Base-by-base conservation (phyloP, 2,113 vertebrate genomes). In the Entosphenus tridentatus region DNA sequence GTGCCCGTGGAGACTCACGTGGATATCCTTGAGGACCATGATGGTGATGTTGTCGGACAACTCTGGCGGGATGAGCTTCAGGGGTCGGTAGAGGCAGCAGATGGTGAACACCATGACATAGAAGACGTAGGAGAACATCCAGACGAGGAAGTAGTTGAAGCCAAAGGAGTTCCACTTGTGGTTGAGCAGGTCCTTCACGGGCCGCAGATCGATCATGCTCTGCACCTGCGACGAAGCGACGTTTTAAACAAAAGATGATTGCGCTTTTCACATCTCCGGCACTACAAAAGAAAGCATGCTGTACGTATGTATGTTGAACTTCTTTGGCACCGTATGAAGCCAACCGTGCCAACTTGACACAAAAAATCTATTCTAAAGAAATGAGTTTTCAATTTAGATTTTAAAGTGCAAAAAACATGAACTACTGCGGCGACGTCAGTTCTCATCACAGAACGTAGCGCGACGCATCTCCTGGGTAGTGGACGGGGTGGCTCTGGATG, bases 81-180 rank as follows among this genome's bases (percentile, higher is more conserved):
- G 12, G 3, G 73, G 9, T 13, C 57, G 67, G 73, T 12, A 2
- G 0, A 68, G 12, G 21, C 10, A 4, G 1, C 11, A 68, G 0
- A 1, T 68, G 1, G 68, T 21, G n/a, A 39, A 1, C 13, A 54
- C 7, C 1, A 9, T 2, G 17, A 0, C 2, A 2, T 57, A 17
- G 9, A 62, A 9, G 3, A 21, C 6, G 6, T 3, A 73, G 58
- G 1, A 56, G 56, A 55, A 2, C 12, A 12, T 55, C 55, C 72
- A 75, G 58, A 75, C 62, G n/a, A 73, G 69, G 18, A 69, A 69
- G 10, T 56, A 14, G 11, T 21, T 69, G 11, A 69, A 55, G 1
- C 67, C 57, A 13, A 56, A 70, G 13, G 39, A 2, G 8, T 69
- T 57, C 68, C 70, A 73, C 68, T 73, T 74, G 16, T 73, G 72